Percentiles rank a stretch among this genome's conserved stretches.
These are phyloP conservation scores for Acipenser ruthenus DNA, from an alignment of 2,797 vertebrate species.

Conservation along the genomic window DNA sequence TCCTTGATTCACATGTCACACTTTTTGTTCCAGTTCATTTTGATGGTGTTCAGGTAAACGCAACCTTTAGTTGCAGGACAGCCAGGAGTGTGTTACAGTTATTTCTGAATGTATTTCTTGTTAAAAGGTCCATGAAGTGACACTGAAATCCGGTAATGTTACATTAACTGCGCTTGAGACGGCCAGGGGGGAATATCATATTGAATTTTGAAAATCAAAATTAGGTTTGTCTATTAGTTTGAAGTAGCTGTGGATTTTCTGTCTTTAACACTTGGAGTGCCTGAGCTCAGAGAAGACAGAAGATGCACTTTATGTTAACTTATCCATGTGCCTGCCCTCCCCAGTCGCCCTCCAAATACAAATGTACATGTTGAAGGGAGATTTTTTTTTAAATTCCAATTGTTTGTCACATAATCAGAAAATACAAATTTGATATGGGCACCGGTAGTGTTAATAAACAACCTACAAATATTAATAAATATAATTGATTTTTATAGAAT, in stretches of 20 bases:
- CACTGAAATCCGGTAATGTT: not conserved
- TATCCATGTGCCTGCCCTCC: no score
- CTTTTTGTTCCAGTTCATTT: not conserved
- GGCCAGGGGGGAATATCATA: not conserved
- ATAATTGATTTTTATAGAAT: no score
- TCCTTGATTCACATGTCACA: not conserved
- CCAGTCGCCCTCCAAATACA: no score
- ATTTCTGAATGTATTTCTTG: no score
- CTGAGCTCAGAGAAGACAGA: not conserved
- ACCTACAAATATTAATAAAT: no score
- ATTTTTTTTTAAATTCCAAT: no score
- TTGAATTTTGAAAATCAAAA: not conserved
- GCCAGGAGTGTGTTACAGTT: no score
- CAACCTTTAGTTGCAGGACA: not conserved
- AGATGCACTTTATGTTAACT: no score
- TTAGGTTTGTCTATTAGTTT: not conserved
- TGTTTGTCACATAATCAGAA: no score
- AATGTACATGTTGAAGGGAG: no score
- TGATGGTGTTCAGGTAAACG: not conserved
- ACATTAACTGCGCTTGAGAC: not conserved
- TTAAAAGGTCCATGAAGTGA: not conserved
- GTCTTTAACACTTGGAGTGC: not conserved
- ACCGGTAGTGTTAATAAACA: no score
- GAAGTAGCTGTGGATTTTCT: not conserved
- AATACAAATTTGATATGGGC: no score